Evolutionary conservation across 2,888 invertebrate genomes (phyloP).

Genomic region (Pyrrhia umbra): DNA sequence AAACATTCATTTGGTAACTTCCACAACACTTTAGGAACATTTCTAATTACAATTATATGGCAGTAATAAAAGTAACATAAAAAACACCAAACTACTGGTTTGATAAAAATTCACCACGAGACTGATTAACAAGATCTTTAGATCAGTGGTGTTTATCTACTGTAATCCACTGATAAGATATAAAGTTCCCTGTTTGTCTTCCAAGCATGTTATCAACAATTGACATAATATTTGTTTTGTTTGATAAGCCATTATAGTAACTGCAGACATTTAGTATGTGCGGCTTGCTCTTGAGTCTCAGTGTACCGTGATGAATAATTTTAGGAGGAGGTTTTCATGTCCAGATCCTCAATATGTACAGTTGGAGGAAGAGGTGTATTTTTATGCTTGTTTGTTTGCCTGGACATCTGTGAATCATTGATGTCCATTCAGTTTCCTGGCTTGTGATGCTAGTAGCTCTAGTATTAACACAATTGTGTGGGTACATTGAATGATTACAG

Average conservation of each 20-base stretch:
- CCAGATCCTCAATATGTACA: constrained; percentile 74
- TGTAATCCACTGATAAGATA: constrained; percentile 80
- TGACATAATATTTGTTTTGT: constrained; percentile 73
- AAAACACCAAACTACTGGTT: constrained; percentile 23
- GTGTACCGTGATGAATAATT: constrained; percentile 66
- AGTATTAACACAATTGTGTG: constrained; percentile 43
- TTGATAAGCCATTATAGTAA: constrained; percentile 64
- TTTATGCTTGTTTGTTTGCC: constrained; percentile 46
- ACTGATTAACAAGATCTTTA: constrained; percentile 68
- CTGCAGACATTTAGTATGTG: constrained; percentile 58
- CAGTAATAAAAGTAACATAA: constrained; percentile 10
- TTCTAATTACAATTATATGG: background rate
- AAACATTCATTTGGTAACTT: constrained; percentile 4
- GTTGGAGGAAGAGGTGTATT: constrained; percentile 71
- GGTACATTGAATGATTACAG: constrained; percentile 34
- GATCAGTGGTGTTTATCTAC: constrained; percentile 68
- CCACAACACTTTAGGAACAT: background rate
- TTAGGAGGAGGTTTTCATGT: constrained; percentile 70
- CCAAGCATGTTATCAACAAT: constrained; percentile 65
- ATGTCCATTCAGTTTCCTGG: constrained; percentile 35
- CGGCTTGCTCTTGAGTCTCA: constrained; percentile 51
- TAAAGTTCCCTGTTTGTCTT: constrained; percentile 61
- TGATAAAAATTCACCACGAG: constrained; percentile 26
- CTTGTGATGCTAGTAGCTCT: background rate
- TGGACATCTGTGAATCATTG: constrained; percentile 10